Base-by-base conservation (phyloP, 2,113 vertebrate genomes). In the Elachura formosa region DNA sequence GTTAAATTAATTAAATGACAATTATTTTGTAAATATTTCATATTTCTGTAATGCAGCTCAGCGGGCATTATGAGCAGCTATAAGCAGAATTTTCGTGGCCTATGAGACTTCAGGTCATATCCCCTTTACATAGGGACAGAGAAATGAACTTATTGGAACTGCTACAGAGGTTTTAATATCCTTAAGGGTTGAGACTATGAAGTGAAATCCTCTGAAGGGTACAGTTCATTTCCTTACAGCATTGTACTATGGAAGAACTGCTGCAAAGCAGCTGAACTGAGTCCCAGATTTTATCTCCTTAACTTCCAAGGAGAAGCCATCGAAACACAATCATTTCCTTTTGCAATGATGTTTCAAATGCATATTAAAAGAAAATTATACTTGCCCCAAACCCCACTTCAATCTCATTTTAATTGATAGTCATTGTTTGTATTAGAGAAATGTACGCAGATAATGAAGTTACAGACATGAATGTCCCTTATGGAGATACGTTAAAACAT, bases 361-460 rank as follows among this genome's bases (percentile, higher is more conserved):
- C 34, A 33, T 93, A 91, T 84, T 95, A 85, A 91, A 73, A 83
- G 41, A 49, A 95, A 96, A 93, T 83, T 79, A 72, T 91, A 85
- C 38, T 93, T 85, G 74, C 90, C 94, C 71, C 66, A 80, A 96
- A 49, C 58, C 75, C 41, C 84, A 85, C 66, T 93, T 93, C 62
- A 83, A 58, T 94, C 45, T 90, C 34, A 69, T 87, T 95, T 93
- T 90, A 95, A 91, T 88, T 93, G 78, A 85, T 91, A 90, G 71
- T 85, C 67, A 62, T 64, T 96, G 54, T 93, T 96, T 95, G 24
- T 80, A 88, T 95, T 90, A 94, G 43, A 87, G 74, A 87, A 64
- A 79, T 62, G 33, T 58, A 93, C 0, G 4, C 56, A 89, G 84
- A 89, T 95, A 96, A 95, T 73, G 85, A 96, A 94, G 83, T 90